Base-by-base conservation (phyloP, 2,113 vertebrate species). In the Poicephalus meyeri region DNA sequence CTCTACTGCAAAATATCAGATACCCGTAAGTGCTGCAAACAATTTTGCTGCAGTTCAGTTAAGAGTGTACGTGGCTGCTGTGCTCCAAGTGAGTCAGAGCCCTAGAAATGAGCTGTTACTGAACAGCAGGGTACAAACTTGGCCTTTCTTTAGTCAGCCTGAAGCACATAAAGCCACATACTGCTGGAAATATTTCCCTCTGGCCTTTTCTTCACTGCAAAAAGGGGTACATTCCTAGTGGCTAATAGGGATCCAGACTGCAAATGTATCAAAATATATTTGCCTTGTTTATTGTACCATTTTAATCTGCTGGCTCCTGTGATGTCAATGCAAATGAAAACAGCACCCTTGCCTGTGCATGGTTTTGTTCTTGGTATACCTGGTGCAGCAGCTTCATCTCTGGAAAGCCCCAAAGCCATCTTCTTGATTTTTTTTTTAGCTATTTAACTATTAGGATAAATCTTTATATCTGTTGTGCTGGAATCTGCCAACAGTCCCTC, bases 81-180 rank as follows among this genome's bases (percentile, higher is more conserved):
- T 33, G 55, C 72, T 88, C 64, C 6, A 4, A 66, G 33, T 63
- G 92, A 95, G 70, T 79, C 91, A 91, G 72, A 92, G 93, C 86
- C 65, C 65, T 23, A 29, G 70, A 81, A 92, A 85, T 33, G 56
- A 68, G 72, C 73, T 83, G 88, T 55, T 92, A 16, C 72, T 72
- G 13, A 86, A 23, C 76, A 84, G 64, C 69, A 37, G 76, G 88
- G 50, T 74, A 52, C 31, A 52, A 78, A 60, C 33, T 2, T 10
- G 18, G 46, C 41, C 44, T 86, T 78, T 80, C 85, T 94, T 66
- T 68, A 44, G 64, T 56, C 24, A 10, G 18, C 19, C 5, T 9
- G 56, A 84, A 77, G 69, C 77, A n/a, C 35, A 37, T 35, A 31
- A 60, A 91, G 33, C 49, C 69, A 50, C n/a, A 46, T 91, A 49